These are phyloP conservation scores for Dromococcyx pavoninus DNA, from an alignment of 2,797 vertebrate species.

Conservation along the genomic window DNA sequence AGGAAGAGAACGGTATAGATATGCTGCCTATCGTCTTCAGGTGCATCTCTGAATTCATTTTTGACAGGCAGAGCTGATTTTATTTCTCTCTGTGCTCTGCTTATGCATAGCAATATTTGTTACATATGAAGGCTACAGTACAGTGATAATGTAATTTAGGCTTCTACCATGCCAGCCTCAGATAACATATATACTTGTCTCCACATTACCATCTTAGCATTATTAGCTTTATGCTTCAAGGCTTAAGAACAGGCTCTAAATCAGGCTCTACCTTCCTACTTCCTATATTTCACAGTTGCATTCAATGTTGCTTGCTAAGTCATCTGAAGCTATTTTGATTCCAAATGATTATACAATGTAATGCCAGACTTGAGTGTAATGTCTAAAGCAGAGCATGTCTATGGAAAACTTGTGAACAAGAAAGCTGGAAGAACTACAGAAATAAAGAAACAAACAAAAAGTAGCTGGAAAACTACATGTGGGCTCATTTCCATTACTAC, in stretches of 20 bases:
- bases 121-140: background rate
- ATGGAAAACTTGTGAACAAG: background rate
- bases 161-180: background rate
- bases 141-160: background rate
- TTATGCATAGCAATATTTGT: background rate
- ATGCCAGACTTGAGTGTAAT: background rate
- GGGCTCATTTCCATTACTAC: background rate
- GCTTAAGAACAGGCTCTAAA: background rate
- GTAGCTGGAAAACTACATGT: no score
- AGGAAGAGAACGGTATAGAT: background rate
- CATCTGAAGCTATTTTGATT: background rate
- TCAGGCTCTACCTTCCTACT: background rate
- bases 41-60: background rate
- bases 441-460: background rate
- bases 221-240: background rate
- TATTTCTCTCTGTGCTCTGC: background rate
- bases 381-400: background rate
- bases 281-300: background rate
- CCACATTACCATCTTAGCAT: background rate
- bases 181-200: background rate
- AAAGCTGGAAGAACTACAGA: background rate
- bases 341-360: background rate
- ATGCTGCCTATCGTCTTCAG: background rate
- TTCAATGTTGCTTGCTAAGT: background rate
- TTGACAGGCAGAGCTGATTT: background rate